These are phyloP conservation scores for Boulengeromyrus knoepffleri DNA, from an alignment of 2,113 vertebrate genomes.

Conservation along the genomic window DNA sequence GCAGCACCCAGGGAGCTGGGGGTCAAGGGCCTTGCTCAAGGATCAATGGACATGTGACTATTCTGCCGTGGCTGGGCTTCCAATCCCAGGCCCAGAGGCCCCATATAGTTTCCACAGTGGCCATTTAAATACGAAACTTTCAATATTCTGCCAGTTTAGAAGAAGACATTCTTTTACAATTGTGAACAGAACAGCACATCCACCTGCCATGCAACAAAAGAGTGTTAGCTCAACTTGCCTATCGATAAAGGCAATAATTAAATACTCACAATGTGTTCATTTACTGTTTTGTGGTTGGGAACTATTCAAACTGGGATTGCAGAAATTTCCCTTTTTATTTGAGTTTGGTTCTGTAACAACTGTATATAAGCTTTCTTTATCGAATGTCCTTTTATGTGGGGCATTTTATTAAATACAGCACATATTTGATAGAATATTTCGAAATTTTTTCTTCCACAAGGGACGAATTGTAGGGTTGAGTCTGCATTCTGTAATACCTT, in stretches of 20 bases:
- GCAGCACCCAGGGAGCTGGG: not conserved
- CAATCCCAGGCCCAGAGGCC: not conserved
- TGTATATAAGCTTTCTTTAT: not conserved
- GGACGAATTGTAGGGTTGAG: not conserved
- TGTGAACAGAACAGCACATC: not conserved
- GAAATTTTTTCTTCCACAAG: not conserved
- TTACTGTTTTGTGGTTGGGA: not conserved
- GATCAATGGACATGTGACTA: not conserved
- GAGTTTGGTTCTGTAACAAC: not conserved
- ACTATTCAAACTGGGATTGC: not conserved
- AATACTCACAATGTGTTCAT: not conserved
- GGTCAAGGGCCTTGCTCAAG: not conserved
- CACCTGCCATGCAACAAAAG: not conserved
- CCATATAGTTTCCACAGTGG: not conserved
- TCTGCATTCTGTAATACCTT: constrained; percentile 1
- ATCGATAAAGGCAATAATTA: not conserved
- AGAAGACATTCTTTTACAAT: not conserved
- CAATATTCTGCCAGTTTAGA: not conserved
- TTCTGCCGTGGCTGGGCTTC: not conserved
- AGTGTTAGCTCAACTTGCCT: not conserved
- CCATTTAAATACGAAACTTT: not conserved
- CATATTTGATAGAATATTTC: not conserved
- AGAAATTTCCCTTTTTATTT: not conserved
- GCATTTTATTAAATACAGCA: not conserved
- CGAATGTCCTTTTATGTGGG: not conserved